Percentiles rank a stretch among this genome's conserved stretches.
phyloP scores from a whole-genome alignment of 2,113 vertebrate species.

The Chionis minor region DNA sequence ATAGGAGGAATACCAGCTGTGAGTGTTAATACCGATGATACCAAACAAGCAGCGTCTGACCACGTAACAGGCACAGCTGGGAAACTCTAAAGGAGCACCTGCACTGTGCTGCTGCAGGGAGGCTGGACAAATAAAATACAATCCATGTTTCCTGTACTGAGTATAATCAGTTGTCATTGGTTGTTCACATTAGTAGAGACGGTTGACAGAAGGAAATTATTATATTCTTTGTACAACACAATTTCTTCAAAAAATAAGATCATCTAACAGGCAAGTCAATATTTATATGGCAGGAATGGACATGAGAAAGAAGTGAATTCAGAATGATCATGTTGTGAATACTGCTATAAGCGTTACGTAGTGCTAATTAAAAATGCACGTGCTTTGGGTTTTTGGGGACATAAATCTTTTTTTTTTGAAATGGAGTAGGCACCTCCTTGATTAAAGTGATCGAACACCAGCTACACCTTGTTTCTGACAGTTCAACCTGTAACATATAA shows the following conservation, averaged over 20 bases:
- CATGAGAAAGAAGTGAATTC: not conserved
- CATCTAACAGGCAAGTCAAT: not conserved
- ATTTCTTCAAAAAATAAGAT: not conserved
- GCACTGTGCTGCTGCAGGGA: not conserved
- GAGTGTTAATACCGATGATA: not conserved
- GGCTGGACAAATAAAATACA: not conserved
- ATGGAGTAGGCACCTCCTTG: not conserved
- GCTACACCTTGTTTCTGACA: not conserved
- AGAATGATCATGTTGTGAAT: not conserved
- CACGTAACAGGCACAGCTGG: not conserved
- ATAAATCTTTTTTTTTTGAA: not conserved
- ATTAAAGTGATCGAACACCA: not conserved
- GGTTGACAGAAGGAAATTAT: not conserved
- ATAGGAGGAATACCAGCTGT: not conserved
- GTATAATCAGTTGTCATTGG: not conserved
- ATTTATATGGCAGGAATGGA: not conserved
- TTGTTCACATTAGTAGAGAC: not conserved
- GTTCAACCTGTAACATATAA: not conserved
- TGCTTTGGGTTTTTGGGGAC: not conserved
- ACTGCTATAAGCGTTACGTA: not conserved
- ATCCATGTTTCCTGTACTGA: not conserved
- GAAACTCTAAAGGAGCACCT: not conserved
- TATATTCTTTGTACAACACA: not conserved
- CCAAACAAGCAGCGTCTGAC: not conserved
- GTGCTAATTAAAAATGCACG: not conserved